These are phyloP conservation scores for Cephus sareptanus DNA, from an alignment of 2,888 invertebrate species.

Conservation along the genomic window DNA sequence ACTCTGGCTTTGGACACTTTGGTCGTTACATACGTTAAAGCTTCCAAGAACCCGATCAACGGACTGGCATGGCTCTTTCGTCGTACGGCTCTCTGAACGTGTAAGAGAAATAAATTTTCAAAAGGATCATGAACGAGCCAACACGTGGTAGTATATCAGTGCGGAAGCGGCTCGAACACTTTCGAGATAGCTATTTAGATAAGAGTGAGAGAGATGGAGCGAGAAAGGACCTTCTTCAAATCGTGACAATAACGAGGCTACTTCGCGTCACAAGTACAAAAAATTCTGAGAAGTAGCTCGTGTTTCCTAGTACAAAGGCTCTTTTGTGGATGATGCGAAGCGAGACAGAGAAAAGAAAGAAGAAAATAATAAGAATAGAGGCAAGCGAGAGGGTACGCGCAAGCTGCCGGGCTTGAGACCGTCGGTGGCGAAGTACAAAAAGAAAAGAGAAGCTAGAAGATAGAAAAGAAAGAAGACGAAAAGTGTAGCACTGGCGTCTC, in stretches of 20 bases:
- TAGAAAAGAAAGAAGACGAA: background rate
- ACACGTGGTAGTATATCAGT: background rate
- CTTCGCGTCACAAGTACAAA: conserved; percentile 8
- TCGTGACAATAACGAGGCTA: conserved; percentile 9
- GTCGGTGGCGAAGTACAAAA: background rate
- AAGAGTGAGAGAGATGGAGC: background rate
- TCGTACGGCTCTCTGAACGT: background rate
- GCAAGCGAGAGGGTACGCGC: background rate
- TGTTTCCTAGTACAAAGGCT: background rate
- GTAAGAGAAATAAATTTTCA: background rate
- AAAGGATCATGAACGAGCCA: background rate
- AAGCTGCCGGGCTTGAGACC: background rate
- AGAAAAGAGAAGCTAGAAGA: background rate
- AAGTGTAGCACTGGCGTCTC: background rate
- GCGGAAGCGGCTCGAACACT: background rate
- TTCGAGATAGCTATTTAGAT: background rate
- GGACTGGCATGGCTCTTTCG: background rate
- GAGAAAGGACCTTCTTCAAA: background rate
- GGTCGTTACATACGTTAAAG: background rate
- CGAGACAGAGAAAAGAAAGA: background rate
- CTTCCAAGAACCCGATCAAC: background rate
- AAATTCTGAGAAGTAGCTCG: conserved; percentile 1
- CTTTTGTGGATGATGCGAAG: background rate
- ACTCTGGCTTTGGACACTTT: background rate
- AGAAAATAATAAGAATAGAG: too few relatives aligned